Evolutionary conservation across 2,113 vertebrate genomes (phyloP).

Genomic region (Mus spicilegus): DNA sequence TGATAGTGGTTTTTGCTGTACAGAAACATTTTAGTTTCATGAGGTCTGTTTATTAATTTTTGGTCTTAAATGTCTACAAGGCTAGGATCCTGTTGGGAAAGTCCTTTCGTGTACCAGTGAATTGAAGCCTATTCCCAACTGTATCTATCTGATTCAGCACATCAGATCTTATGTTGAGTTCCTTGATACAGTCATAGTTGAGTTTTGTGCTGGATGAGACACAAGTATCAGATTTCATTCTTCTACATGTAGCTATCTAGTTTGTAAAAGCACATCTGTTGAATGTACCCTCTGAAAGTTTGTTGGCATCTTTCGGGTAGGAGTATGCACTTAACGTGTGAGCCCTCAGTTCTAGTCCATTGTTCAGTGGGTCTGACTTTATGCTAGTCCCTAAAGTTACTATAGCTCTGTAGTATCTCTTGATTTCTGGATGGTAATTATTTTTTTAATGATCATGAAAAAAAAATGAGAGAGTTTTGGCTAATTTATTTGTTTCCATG

Average conservation of each 20-base stretch:
- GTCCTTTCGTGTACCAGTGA: not conserved
- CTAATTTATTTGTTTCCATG: not conserved
- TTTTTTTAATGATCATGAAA: not conserved
- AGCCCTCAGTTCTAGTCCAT: not conserved
- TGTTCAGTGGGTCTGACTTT: not conserved
- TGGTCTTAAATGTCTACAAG: not conserved
- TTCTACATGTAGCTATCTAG: not conserved
- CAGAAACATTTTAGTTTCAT: not conserved
- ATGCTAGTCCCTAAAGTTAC: not conserved
- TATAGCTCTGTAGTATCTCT: not conserved
- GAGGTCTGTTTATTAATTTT: not conserved
- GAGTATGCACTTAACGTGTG: not conserved
- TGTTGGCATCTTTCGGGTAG: not conserved
- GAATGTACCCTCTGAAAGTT: not conserved
- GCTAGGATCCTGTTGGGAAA: not conserved
- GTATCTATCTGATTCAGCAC: not conserved
- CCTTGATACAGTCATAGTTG: not conserved
- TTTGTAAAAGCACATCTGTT: not conserved
- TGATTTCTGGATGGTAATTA: not conserved
- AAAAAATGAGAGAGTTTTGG: not conserved
- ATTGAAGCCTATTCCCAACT: not conserved
- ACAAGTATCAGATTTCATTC: not conserved
- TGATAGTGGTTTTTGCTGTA: not conserved
- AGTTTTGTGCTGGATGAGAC: not conserved
- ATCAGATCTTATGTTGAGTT: not conserved